A percentile compares a stretch with the other conserved stretches of the same genome.
Evolutionary conservation across 2,113 vertebrate genomes (phyloP).

Genomic region (Illadopsis cleaveri): DNA sequence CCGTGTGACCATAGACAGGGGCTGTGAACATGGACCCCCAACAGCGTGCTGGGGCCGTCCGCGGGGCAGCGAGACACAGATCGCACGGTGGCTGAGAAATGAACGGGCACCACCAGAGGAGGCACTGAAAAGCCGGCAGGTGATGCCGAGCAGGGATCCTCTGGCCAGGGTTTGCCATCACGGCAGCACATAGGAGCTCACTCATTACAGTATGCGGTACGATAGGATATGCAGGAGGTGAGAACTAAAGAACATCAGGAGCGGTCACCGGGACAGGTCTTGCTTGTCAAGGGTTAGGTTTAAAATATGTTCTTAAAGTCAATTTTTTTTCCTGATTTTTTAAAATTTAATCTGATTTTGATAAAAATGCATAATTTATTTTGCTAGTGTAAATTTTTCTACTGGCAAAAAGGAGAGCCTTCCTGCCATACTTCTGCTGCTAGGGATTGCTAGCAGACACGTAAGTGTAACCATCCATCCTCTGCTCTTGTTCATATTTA

Average conservation of each 20-base stretch:
- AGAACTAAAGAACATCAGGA: not conserved
- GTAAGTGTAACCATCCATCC: accelerated
- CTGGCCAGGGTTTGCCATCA: accelerated
- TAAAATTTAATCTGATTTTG: not conserved
- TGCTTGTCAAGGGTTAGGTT: not conserved
- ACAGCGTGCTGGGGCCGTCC: accelerated
- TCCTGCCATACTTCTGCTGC: not conserved
- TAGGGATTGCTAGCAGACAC: accelerated
- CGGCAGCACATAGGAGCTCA: accelerated
- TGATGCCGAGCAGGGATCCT: accelerated
- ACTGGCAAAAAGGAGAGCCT: not conserved
- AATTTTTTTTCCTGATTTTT: not conserved
- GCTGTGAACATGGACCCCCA: accelerated
- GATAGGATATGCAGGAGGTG: accelerated
- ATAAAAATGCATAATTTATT: not conserved
- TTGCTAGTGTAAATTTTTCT: not conserved
- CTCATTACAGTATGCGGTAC: accelerated
- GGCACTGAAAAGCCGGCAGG: not conserved
- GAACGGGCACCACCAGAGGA: accelerated
- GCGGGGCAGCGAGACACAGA: accelerated
- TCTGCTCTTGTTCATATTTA: not conserved
- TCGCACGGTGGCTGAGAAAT: accelerated
- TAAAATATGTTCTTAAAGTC: not conserved
- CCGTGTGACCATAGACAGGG: accelerated
- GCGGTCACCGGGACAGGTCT: accelerated